Conservation (phyloP, 2,888 invertebrate genomes). For the Colletes collaris region DNA sequence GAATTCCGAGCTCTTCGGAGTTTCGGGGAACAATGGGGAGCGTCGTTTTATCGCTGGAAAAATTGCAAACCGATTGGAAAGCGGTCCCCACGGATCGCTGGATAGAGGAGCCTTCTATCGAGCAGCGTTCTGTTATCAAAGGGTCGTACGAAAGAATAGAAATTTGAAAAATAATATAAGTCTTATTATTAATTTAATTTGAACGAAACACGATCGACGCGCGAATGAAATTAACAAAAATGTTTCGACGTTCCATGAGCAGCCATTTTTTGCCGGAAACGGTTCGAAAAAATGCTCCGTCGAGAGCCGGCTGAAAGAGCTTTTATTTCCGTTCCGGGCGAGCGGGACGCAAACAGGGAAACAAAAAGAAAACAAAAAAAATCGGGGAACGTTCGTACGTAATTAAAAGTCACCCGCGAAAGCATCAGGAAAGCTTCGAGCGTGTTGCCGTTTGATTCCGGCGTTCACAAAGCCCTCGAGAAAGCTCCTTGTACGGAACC, state of each 20-base stretch:
- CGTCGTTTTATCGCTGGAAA: no score
- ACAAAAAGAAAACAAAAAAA: slow-evolving; percentile 33
- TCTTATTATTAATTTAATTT: no score
- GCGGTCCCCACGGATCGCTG: no score
- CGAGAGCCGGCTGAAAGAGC: background rate
- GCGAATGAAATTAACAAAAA: no score
- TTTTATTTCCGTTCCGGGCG: slow-evolving; percentile 3
- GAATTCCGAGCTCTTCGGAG: no score
- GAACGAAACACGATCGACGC: no score
- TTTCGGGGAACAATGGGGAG: no score
- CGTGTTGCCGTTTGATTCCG: slow-evolving; percentile 59
- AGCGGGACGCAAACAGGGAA: background rate
- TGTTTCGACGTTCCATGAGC: background rate
- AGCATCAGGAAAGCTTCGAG: slow-evolving; percentile 41
- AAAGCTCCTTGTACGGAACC: slow-evolving; percentile 53
- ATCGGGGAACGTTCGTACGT: slow-evolving; percentile 29
- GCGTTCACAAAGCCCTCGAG: slow-evolving; percentile 44
- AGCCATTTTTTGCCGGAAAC: background rate
- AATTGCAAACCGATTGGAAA: no score
- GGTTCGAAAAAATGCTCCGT: background rate
- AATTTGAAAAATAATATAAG: no score
- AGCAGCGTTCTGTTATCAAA: no score
- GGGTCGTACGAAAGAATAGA: no score
- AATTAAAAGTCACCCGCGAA: slow-evolving; percentile 58
- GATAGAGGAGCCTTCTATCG: no score